Base-by-base conservation (phyloP, 2,113 vertebrate species). In the Bufo bufo region DNA sequence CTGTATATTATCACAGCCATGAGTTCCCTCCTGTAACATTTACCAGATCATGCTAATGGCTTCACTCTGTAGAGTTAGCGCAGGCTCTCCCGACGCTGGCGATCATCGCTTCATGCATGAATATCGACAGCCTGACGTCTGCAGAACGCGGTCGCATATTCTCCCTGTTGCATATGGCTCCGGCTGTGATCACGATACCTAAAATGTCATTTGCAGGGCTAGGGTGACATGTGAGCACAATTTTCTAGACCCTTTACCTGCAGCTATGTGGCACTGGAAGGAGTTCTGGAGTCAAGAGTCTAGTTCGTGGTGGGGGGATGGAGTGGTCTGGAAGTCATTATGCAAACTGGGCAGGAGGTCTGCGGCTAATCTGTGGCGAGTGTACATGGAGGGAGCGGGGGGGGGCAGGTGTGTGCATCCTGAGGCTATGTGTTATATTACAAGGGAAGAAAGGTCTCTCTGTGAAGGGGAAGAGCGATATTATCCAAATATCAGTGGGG, bases 351-450 rank as follows among this genome's bases (percentile, higher is more conserved):
- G 87, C 80, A 50, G 4, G 86, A 90, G 90, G 81, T 85, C 4
- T 84, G 78, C 45, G 86, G 90, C 2, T 87, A 77, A 85, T 87
- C 89, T 77, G 43, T 81, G 81, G 56, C n/a, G 59, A 58, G 75
- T 79, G 77, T 71, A 50, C 23, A 61, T 50, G 89, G 58, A 49
- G 47, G 17, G 49, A 65, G 69, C 23, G 17, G 87, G 89, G 77
- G 90, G 54, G 89, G 12, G n/a, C 95, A 94, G 93, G 93, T 94
- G 92, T 88, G 87, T 92, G 91, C 90, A 94, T 94, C 94, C 92
- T 93, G 91, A 89, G 91, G 91, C 93, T 90, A 94, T 94, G 94
- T 91, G 89, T 94, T 91, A 92, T 91, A 93, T 94, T 93, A 93
- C 90, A 84, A 90, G 90, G 74, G 52, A 88, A 88, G 87, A 88